Evolutionary conservation across 2,888 invertebrate genomes (phyloP).

Genomic region (Drosophila flavopinicola): DNA sequence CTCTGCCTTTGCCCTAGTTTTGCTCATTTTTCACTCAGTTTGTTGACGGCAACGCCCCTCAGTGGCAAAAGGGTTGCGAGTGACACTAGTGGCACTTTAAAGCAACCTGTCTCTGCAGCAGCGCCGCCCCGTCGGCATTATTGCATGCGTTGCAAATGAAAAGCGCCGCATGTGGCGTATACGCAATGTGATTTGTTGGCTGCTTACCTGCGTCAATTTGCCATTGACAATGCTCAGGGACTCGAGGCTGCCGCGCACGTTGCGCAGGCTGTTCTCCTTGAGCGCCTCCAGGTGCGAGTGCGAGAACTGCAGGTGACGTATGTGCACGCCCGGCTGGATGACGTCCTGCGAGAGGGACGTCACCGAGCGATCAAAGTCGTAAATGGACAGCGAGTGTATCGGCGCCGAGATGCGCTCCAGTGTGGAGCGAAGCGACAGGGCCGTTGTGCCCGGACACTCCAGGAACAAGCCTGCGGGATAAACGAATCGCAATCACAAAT

Average conservation of each 20-base stretch:
- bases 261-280: constrained; percentile 90
- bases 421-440: constrained; percentile 89
- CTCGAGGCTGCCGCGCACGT: constrained; percentile 90
- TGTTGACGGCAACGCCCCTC: constrained; percentile 1
- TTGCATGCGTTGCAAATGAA: background rate
- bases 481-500: constrained; percentile 9
- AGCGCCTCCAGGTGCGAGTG: constrained; percentile 90
- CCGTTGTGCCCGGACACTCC: constrained; percentile 94
- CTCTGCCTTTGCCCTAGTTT: constrained; percentile 1
- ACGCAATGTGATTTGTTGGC: constrained; percentile 25
- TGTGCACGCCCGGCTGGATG: constrained; percentile 89
- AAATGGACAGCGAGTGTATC: constrained; percentile 94
- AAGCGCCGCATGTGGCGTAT: constrained; percentile 21
- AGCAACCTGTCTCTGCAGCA: background rate
- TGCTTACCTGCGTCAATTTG: constrained; percentile 85
- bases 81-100: background rate
- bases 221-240: constrained; percentile 91
- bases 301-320: constrained; percentile 91
- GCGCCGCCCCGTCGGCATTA: background rate
- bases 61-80: background rate
- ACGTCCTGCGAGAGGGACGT: constrained; percentile 90
- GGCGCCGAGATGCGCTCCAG: constrained; percentile 88
- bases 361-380: constrained; percentile 93
- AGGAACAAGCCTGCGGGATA: constrained; percentile 89
- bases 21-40: constrained; percentile 24